Evolutionary conservation across 2,113 vertebrate species (phyloP), one percentile per base, ranked within the genome.

Genomic region (Eupsittula cactorum): DNA sequence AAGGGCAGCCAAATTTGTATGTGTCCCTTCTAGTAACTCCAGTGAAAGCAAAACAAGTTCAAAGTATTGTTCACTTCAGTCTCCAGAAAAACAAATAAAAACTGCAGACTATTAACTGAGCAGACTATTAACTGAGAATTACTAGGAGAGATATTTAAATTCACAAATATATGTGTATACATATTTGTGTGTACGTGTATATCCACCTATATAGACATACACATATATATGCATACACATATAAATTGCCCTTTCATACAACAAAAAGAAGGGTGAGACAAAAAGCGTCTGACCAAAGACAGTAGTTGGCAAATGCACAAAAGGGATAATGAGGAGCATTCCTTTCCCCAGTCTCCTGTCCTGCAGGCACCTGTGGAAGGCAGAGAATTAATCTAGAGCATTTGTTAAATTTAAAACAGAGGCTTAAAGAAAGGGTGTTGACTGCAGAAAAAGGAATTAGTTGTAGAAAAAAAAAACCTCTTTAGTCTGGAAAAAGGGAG

Each of bases 31-130:
- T 82, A 70, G 75, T 50, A 89, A 95, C 44, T 52, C 35, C 76
- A 86, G 79, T 29, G 78, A 95, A 75, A 97, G 62, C 64, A 93
- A 93, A 97, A 93, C 77, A 82, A 84, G 81, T 91, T 97, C 94
- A 95, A 94, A 96, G 84, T 47, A 55, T 59, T 15, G 33, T n/a
- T 82, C 46, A 29, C 41, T 83, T 86, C 64, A 63, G 50, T 82
- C 73, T 67, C 33, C 67, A 92, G 73, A 90, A 94, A 91, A 94
- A 71, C 37, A 93, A 92, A 75, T 37, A 93, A 92, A 92, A 82
- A 76, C 62, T 86, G 37, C 15, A 77, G 55, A 76, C 67, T 69
- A 88, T 47, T 88, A 68, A 80, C 28, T 63, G 24, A 84, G 75
- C 25, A 82, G 55, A n/a, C 23, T 49, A 86, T 90, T 90, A 92